Conservation (phyloP, 2,113 vertebrate genomes). For the Hyla sarda region DNA sequence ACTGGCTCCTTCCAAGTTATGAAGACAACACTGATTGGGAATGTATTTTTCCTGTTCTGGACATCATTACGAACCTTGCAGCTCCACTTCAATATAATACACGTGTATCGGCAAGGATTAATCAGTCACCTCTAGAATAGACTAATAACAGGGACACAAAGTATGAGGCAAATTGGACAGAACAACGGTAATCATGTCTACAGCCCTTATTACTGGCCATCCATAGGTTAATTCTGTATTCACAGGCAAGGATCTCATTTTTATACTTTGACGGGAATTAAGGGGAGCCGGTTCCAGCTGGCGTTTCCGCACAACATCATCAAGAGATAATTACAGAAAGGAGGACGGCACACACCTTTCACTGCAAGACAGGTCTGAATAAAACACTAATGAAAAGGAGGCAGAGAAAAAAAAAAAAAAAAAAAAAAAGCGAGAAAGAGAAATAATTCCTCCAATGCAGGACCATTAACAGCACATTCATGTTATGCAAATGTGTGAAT, state of each 20-base stretch:
- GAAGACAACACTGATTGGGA: background rate
- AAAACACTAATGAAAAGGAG: conserved; percentile 59
- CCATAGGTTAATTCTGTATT: conserved; percentile 58
- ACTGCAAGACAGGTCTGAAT: conserved; percentile 60
- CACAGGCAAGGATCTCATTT: conserved; percentile 52
- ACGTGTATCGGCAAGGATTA: conserved; percentile 13
- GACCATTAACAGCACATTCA: conserved; percentile 57
- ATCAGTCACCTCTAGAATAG: conserved; percentile 27
- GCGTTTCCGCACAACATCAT: conserved; percentile 56
- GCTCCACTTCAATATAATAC: background rate
- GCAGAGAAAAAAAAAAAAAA: conserved; percentile 33
- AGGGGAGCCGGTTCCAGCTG: conserved; percentile 56
- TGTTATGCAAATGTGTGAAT: conserved; percentile 48
- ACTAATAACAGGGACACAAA: conserved; percentile 15
- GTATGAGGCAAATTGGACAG: conserved; percentile 38
- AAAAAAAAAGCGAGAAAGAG: conserved; percentile 10
- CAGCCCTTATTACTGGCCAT: conserved; percentile 28
- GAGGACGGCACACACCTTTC: conserved; percentile 58
- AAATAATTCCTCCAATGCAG: conserved; percentile 55
- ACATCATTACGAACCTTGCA: background rate
- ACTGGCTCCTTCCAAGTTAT: background rate
- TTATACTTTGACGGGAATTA: conserved; percentile 56
- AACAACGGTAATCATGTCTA: conserved; percentile 46
- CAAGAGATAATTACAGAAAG: conserved; percentile 58
- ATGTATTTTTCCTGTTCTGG: background rate